These are phyloP conservation scores for Pocillopora damicornis DNA, from an alignment of 64 coral and sea anemone species.

Conservation along the genomic window DNA sequence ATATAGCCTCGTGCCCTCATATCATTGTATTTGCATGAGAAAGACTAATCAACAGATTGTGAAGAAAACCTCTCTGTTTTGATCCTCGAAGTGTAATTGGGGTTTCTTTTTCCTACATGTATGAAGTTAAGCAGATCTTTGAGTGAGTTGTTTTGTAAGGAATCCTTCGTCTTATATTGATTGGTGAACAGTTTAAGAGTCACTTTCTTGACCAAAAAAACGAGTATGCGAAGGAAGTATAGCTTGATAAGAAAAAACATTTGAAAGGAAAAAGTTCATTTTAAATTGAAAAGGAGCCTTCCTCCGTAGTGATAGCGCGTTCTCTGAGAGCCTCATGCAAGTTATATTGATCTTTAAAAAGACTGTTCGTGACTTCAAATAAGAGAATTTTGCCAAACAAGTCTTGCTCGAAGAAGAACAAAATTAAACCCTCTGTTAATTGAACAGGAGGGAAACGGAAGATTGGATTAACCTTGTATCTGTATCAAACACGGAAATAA, in stretches of 20 bases:
- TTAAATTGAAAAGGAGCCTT: too few relatives aligned
- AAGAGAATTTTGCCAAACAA: too few relatives aligned
- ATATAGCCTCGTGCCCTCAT: slow-evolving; percentile 53
- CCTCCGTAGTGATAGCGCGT: too few relatives aligned
- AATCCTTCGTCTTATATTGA: neutral
- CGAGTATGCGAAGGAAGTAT: too few relatives aligned
- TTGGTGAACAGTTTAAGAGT: neutral
- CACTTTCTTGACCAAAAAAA: too few relatives aligned
- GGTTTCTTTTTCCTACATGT: neutral
- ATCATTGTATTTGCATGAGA: slow-evolving; percentile 27
- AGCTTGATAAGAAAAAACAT: too few relatives aligned
- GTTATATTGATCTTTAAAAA: too few relatives aligned
- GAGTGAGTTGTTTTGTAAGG: too few relatives aligned
- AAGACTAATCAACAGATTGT: slow-evolving; percentile 21
- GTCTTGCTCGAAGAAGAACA: neutral
- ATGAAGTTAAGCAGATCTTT: neutral
- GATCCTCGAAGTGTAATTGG: neutral
- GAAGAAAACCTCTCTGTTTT: neutral
- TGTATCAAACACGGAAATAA: too few relatives aligned
- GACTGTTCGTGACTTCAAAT: too few relatives aligned
- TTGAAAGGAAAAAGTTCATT: too few relatives aligned
- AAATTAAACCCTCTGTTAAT: slow-evolving; percentile 12
- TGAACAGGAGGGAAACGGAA: slow-evolving; percentile 11
- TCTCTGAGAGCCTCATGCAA: too few relatives aligned
- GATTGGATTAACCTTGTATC: neutral